Conservation (phyloP, 2,888 invertebrate species). For the Lithophane ornitopus region DNA sequence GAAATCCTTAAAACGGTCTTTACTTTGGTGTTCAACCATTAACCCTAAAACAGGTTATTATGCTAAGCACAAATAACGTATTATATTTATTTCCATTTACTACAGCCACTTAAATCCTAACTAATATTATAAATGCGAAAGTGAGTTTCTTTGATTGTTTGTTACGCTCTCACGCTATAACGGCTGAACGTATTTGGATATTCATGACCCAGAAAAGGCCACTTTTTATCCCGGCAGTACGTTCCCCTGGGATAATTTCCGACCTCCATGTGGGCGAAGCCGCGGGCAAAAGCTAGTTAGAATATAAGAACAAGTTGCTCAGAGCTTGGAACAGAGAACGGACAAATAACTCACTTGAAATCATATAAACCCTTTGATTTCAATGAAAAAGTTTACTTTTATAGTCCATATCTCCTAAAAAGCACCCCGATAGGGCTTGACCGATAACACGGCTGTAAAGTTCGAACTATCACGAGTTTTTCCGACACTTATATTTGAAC, state of each 20-base stretch:
- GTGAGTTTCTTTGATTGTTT: no score
- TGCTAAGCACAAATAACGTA: background rate
- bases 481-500: constrained; percentile 40
- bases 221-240: no score
- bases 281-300: no score
- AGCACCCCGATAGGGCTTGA: constrained; percentile 1
- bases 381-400: constrained; percentile 13
- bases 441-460: constrained; percentile 54
- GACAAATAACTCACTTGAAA: background rate
- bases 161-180: no score
- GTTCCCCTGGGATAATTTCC: no score
- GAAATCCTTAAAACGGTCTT: no score
- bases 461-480: constrained; percentile 32
- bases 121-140: no score
- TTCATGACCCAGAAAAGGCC: no score
- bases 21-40: no score
- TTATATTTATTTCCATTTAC: background rate
- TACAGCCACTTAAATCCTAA: background rate
- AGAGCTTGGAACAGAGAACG: background rate
- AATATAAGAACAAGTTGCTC: constrained; percentile 5
- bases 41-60: no score
- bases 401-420: constrained; percentile 25
- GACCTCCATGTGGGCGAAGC: no score
- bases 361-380: constrained; percentile 18
- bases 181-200: no score